Percentiles rank a stretch among this genome's conserved stretches.
Evolutionary conservation across 2,888 invertebrate species (phyloP).

Genomic region (Iselma pallidipennis): DNA sequence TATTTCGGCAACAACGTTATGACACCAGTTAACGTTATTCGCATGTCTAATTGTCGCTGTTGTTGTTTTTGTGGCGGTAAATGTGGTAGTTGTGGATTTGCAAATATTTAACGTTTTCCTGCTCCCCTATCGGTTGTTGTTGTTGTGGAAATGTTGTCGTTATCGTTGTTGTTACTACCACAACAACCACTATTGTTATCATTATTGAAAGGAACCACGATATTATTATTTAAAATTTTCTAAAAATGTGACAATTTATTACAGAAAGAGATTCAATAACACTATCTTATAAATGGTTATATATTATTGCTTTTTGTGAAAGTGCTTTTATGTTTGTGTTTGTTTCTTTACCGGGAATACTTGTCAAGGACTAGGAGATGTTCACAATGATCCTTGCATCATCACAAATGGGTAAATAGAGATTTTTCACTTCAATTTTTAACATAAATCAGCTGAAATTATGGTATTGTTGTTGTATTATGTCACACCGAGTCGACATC

Average conservation of each 20-base stretch:
- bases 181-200: too few relatives aligned
- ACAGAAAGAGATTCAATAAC: too few relatives aligned
- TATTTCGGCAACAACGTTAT: background rate
- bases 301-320: background rate
- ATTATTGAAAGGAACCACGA: background rate
- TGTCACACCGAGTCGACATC: slow-evolving; percentile 29
- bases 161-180: background rate
- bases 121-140: too few relatives aligned
- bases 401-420: slow-evolving; percentile 20
- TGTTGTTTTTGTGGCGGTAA: background rate
- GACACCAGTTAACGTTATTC: background rate
- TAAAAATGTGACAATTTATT: too few relatives aligned
- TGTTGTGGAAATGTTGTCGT: background rate
- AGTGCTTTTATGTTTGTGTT: background rate
- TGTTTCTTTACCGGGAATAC: background rate
- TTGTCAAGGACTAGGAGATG: slow-evolving; percentile 13
- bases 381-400: slow-evolving; percentile 21
- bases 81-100: background rate
- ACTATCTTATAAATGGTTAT: too few relatives aligned
- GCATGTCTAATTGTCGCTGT: background rate
- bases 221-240: too few relatives aligned
- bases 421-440: background rate
- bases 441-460: too few relatives aligned
- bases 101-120: too few relatives aligned
- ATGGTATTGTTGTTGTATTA: too few relatives aligned